Conservation (phyloP, 2,888 invertebrate species). For the Stratiomys singularior region DNA sequence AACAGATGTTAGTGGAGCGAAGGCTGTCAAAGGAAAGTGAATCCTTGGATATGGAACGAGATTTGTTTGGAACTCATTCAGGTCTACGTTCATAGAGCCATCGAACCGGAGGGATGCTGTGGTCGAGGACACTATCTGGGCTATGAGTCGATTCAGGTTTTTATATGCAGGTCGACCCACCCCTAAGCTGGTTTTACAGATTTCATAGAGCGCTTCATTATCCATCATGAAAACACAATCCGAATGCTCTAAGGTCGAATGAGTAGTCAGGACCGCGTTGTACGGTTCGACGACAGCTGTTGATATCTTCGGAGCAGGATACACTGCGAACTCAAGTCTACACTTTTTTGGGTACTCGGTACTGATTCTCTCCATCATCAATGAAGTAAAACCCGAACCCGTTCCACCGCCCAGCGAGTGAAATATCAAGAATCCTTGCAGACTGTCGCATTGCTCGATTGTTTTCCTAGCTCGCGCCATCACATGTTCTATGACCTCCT, state of each 20-base stretch:
- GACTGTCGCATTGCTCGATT: slow-evolving; percentile 78
- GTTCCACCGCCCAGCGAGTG: slow-evolving; percentile 87
- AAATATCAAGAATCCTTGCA: slow-evolving; percentile 83
- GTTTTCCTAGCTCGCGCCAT: slow-evolving; percentile 77
- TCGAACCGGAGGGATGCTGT: slow-evolving; percentile 89
- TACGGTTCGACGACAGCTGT: slow-evolving; percentile 96
- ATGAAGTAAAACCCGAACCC: slow-evolving; percentile 88
- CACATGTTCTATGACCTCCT: slow-evolving; percentile 76
- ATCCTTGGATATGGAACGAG: slow-evolving; percentile 47
- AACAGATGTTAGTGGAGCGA: slow-evolving; percentile 51
- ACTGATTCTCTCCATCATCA: slow-evolving; percentile 85
- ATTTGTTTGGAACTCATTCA: slow-evolving; percentile 88
- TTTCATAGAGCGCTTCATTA: slow-evolving; percentile 95
- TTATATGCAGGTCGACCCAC: slow-evolving; percentile 86
- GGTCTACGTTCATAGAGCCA: slow-evolving; percentile 89
- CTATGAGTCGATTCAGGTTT: slow-evolving; percentile 86
- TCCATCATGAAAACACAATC: slow-evolving; percentile 96
- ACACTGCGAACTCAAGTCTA: slow-evolving; percentile 88
- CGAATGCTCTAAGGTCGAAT: slow-evolving; percentile 85
- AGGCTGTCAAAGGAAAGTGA: slow-evolving; percentile 63
- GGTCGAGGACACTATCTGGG: slow-evolving; percentile 86
- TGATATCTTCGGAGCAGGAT: slow-evolving; percentile 90
- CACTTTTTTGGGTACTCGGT: slow-evolving; percentile 89
- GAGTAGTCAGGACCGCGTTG: slow-evolving; percentile 90
- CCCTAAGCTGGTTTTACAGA: slow-evolving; percentile 84